A percentile compares a stretch with the other conserved stretches of the same genome.
These are phyloP conservation scores for Pomatorhinus ruficollis DNA, from an alignment of 2,113 vertebrate species.

Conservation along the genomic window DNA sequence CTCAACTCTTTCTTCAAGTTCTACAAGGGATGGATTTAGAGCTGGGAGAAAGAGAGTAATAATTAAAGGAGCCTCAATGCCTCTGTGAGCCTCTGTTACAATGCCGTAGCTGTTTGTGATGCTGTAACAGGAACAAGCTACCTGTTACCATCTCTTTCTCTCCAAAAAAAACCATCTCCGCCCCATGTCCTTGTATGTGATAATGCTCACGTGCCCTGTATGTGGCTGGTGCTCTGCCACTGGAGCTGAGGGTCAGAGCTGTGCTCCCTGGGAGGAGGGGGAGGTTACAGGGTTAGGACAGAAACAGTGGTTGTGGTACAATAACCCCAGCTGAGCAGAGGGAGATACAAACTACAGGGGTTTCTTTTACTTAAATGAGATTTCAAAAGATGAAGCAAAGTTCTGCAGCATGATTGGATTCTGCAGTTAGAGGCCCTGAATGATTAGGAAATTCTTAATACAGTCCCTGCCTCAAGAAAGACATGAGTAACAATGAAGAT, in stretches of 20 bases:
- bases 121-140: not conserved
- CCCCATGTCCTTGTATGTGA: not conserved
- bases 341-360: not conserved
- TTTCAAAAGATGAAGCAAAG: not conserved
- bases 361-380: not conserved
- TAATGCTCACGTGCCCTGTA: not conserved
- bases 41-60: not conserved
- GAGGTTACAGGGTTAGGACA: rapidly evolving
- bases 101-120: not conserved
- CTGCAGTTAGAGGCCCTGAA: not conserved
- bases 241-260: not conserved
- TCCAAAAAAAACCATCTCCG: not conserved
- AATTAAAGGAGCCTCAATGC: not conserved
- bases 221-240: not conserved
- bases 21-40: not conserved
- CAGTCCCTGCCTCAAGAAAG: not conserved
- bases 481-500: not conserved
- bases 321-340: not conserved
- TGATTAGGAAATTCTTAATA: not conserved
- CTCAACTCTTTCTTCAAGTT: not conserved
- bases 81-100: not conserved
- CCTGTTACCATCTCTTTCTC: not conserved
- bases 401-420: not conserved
- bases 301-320: not conserved
- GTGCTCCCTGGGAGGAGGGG: not conserved